Base-by-base conservation (phyloP, 1,140 invertebrate species). In the Trichoplusia ni region DNA sequence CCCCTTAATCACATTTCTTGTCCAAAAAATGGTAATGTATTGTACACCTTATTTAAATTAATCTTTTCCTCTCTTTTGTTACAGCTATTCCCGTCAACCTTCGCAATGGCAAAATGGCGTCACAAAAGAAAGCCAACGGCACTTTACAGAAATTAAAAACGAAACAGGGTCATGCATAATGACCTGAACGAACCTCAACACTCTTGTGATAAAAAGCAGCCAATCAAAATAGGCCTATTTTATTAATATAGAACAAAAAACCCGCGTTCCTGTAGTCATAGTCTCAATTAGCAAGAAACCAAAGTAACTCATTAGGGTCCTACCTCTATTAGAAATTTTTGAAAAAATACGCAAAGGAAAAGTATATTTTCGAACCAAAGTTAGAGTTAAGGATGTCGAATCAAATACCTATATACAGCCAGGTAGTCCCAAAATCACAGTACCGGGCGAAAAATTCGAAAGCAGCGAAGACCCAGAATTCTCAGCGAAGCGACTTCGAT, bases 331-430 rank as follows among this genome's bases (percentile, higher is more conserved):
- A 63, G 46, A 31, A 62, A 47, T 47, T 25, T 27, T 47, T 40
- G 31, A 27, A 59, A 54, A 53, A 46, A 51, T 42, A 44, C 27
- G 47, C 3, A 53, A 33, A 58, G 62, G 58, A 51, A 54, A 71
- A 71, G 71, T 77, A 77, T 77, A 75, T 81, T 77, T 81, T 75
- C 65, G 59, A 82, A 82, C 84, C 84, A 87, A 89, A 89, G 83
- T 64, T 84, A 85, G 78, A 47, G 40, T 77, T 65, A 71, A 89
- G 83, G 66, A 91, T 91, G 89, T 81, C 90, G 46, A 88, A 90
- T 67, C 82, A 82, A 49, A 86, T 90, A 77, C 90, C 89, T 49
- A 91, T 91, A 70, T 91, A 91, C 64, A 91, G 90, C 69, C 90
- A 91, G 59, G 88, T 91, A 42, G 82, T 87, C 27, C 88, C 89